phyloP scores from a whole-genome alignment of 2,797 vertebrate species.

The Heliangelus exortis region DNA sequence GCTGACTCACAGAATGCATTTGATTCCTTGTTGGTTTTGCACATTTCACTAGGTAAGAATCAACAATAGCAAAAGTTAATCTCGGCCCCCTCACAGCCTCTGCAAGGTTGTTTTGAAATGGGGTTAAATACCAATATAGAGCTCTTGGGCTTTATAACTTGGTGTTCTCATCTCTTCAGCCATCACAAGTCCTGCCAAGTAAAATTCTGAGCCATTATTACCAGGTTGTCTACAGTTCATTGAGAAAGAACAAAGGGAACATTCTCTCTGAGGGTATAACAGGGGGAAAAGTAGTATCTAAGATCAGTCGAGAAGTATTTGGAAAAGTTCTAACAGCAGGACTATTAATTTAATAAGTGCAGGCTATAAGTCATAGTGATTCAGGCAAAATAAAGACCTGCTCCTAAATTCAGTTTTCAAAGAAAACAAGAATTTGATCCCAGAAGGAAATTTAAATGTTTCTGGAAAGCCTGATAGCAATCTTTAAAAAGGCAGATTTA shows the following conservation, averaged over 20 bases:
- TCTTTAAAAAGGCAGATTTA: conserved; percentile 39
- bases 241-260: conserved; percentile 68
- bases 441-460: conserved; percentile 29
- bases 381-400: neutral
- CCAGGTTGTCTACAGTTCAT: conserved; percentile 60
- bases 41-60: neutral
- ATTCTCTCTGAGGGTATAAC: conserved; percentile 57
- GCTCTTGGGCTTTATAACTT: conserved; percentile 24
- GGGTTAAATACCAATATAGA: neutral
- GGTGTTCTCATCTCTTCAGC: conserved; percentile 29
- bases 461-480: conserved; percentile 33
- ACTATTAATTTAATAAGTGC: conserved; percentile 46
- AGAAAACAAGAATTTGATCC: conserved; percentile 32
- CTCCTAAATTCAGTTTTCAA: conserved; percentile 14
- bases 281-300: neutral
- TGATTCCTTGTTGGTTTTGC: neutral
- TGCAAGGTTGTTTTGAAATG: neutral
- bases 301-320: conserved; percentile 29
- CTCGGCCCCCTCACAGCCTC: neutral
- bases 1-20: neutral
- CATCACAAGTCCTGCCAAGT: conserved; percentile 40
- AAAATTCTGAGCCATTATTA: conserved; percentile 44
- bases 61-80: neutral
- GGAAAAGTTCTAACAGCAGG: conserved; percentile 57
- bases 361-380: conserved; percentile 41